Conservation (phyloP, 2,113 vertebrate species). For the Eretmochelys imbricata region DNA sequence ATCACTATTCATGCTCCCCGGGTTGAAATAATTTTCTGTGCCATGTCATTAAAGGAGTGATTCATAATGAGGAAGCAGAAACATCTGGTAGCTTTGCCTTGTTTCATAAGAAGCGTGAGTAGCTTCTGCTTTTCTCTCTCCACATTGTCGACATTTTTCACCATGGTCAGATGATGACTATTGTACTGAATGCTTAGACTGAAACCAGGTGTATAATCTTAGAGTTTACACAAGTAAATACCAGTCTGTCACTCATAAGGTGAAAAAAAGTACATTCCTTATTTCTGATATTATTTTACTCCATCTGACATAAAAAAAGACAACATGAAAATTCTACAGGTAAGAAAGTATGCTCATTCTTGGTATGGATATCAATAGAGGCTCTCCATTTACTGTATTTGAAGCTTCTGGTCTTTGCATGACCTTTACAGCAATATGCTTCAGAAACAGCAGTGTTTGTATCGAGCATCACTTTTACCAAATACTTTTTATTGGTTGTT, state of each 20-base stretch:
- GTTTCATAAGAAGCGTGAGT: neutral
- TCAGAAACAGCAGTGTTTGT: neutral
- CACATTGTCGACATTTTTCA: neutral
- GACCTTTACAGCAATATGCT: neutral
- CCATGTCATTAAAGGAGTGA: neutral
- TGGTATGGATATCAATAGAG: neutral
- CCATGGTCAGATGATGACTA: neutral
- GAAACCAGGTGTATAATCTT: neutral
- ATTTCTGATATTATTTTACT: neutral
- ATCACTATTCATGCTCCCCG: neutral
- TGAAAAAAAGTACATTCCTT: neutral
- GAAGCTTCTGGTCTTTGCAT: neutral
- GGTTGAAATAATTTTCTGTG: neutral
- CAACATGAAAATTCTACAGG: neutral
- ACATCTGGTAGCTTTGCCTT: neutral
- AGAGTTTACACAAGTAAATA: neutral
- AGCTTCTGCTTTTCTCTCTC: neutral
- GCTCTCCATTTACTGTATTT: rapidly evolving
- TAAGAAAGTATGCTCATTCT: neutral
- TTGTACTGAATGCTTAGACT: neutral
- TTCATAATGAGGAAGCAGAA: neutral
- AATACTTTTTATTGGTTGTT: neutral
- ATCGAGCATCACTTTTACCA: no score
- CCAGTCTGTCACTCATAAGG: neutral
- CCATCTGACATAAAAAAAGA: neutral